Base-by-base conservation (phyloP, 1,140 invertebrate genomes). In the Helicoverpa zea region DNA sequence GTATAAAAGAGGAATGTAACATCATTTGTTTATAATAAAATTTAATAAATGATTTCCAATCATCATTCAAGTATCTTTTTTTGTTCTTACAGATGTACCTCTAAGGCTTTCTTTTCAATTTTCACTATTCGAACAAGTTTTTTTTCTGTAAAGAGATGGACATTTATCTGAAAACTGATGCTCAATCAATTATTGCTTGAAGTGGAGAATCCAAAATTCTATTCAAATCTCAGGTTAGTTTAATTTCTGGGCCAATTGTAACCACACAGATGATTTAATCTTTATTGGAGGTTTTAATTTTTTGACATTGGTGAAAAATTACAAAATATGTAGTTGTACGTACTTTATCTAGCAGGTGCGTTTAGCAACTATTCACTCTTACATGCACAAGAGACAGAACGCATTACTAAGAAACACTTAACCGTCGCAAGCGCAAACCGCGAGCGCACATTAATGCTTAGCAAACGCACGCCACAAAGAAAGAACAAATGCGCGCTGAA, bases 381-480 rank as follows among this genome's bases (percentile, higher is more conserved):
- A 84, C 84, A 81, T 86, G 79, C 83, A 84, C 78, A 83, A 81
- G 85, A 83, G 80, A 81, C 84, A 77, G 79, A 79, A 73, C 54
- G 82, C 76, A 88, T 89, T 91, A 89, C 88, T 81, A 58, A 87
- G 89, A 91, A 92, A 88, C 83, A 88, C 85, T 91, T 90, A 89
- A 83, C 79, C 63, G 74, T 72, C 66, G 54, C 56, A 81, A 75
- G 82, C 70, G 68, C 85, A 88, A 91, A 93, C 91, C 91, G 87
- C 90, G 88, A 88, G 80, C 79, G 64, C 80, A 89, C 89, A 92
- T 92, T 93, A 92, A 91, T 89, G 88, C 81, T 91, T 85, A 89
- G 87, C 87, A 87, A 91, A 89, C 86, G 84, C 82, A 78, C 86
- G 85, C 91, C 90, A 82, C 90, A 92, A 83, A 90, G 90, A 68